Conservation (phyloP, 2,797 vertebrate genomes). For the Nannoperca australis region DNA sequence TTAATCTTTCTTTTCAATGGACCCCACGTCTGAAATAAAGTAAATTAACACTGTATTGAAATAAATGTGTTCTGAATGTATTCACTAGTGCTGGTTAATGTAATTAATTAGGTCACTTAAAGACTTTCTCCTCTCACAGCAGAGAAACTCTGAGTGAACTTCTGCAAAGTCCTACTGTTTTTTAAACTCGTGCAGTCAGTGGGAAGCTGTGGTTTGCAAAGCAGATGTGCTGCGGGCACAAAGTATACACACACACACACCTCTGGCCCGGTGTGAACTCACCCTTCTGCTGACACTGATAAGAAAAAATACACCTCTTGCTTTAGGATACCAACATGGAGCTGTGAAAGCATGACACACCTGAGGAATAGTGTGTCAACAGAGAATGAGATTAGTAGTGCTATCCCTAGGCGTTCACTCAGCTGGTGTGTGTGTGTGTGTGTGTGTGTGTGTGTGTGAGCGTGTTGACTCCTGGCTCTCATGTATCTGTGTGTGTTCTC, state of each 20-base stretch:
- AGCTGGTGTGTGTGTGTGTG: slow-evolving; percentile 45
- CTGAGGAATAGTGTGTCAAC: slow-evolving; percentile 74
- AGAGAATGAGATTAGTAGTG: slow-evolving; percentile 74
- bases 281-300: slow-evolving; percentile 67
- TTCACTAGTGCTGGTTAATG: background rate
- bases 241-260: slow-evolving; percentile 28
- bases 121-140: background rate
- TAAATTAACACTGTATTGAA: background rate
- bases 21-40: background rate
- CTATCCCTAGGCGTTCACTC: slow-evolving; percentile 65
- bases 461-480: slow-evolving; percentile 46
- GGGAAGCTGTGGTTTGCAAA: slow-evolving; percentile 50
- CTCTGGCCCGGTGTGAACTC: slow-evolving; percentile 58
- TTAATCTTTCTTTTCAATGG: background rate
- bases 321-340: slow-evolving; percentile 48
- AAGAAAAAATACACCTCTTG: slow-evolving; percentile 56
- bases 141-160: slow-evolving; percentile 14
- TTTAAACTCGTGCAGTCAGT: slow-evolving; percentile 18
- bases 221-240: slow-evolving; percentile 58
- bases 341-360: slow-evolving; percentile 58
- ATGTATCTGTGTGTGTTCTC: slow-evolving; percentile 66
- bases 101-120: background rate
- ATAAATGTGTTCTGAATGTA: background rate
- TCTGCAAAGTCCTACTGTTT: slow-evolving; percentile 40
- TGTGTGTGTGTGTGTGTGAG: slow-evolving; percentile 29